phyloP scores from a whole-genome alignment of 2,888 invertebrate species.

The Amblyjoppa proteus region DNA sequence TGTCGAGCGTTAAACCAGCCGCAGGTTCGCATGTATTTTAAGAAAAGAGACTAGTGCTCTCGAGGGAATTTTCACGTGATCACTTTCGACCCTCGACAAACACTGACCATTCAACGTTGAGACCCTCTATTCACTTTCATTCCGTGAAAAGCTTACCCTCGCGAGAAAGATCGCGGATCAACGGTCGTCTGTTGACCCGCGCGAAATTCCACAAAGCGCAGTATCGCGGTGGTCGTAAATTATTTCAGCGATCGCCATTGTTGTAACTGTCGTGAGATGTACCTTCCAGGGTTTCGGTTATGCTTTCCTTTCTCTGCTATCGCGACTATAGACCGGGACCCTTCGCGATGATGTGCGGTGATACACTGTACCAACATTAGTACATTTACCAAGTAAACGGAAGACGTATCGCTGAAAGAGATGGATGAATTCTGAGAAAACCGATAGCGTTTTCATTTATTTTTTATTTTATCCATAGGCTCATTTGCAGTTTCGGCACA shows the following conservation, averaged over 20 bases:
- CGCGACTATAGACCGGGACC: not conserved
- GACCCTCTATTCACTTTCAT: constrained; percentile 54
- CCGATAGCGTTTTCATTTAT: not conserved
- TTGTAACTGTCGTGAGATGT: constrained; percentile 41
- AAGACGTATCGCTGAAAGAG: not conserved
- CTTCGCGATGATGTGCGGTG: constrained; percentile 9
- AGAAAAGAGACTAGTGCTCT: constrained; percentile 22
- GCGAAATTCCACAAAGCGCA: constrained; percentile 41
- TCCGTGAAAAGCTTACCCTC: constrained; percentile 51
- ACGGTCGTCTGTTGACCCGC: constrained; percentile 45
- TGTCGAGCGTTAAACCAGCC: not conserved
- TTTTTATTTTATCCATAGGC: not conserved
- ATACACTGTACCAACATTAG: constrained; percentile 15
- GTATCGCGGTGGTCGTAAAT: constrained; percentile 44
- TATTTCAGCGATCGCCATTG: constrained; percentile 50
- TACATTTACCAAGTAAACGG: not conserved
- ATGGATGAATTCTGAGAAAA: not conserved
- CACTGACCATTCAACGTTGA: constrained; percentile 56
- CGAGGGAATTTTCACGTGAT: constrained; percentile 54
- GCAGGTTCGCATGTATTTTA: constrained; percentile 33
- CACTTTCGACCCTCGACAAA: constrained; percentile 46
- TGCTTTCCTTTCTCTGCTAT: not conserved
- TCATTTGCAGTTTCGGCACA: constrained; percentile 6
- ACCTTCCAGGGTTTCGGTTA: constrained; percentile 17
- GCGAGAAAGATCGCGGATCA: constrained; percentile 20